Percentiles rank a stretch among this genome's conserved stretches.
phyloP scores from a whole-genome alignment of 64 coral and sea anemone species.

The Cladopsammia gracilis region DNA sequence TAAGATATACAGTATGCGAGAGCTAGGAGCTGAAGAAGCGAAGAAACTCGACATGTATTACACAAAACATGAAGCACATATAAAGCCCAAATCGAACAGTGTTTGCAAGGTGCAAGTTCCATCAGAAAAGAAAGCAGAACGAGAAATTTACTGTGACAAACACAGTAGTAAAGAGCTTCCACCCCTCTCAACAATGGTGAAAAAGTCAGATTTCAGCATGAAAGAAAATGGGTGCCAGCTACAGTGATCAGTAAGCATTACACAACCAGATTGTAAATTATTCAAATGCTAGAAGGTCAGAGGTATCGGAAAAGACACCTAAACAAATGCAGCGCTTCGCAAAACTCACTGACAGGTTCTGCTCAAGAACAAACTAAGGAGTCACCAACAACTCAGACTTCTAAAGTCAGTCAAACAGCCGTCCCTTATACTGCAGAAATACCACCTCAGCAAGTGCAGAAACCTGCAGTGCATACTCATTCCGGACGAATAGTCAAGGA shows the following conservation, averaged over 20 bases:
- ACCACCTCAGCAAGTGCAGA: background rate
- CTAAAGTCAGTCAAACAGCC: background rate
- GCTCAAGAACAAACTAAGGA: background rate
- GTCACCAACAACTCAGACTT: background rate
- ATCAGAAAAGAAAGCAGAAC: too few relatives aligned
- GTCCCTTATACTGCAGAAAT: background rate
- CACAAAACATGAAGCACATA: too few relatives aligned
- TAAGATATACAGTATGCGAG: background rate
- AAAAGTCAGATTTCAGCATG: too few relatives aligned
- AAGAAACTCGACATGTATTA: too few relatives aligned
- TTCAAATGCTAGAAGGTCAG: background rate
- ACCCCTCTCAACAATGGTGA: too few relatives aligned
- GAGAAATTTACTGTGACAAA: too few relatives aligned
- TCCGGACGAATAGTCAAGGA: background rate
- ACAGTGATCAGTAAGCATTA: slow-evolving; percentile 1
- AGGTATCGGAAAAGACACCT: background rate
- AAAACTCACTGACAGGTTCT: background rate
- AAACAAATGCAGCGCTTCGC: background rate
- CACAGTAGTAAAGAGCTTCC: too few relatives aligned
- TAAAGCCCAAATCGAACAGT: too few relatives aligned
- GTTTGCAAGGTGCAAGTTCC: slow-evolving; percentile 58
- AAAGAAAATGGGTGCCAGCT: background rate
- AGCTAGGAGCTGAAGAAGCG: too few relatives aligned
- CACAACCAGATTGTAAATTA: background rate
- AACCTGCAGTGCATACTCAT: slow-evolving; percentile 2